phyloP scores from a whole-genome alignment of 2,797 vertebrate species.

The Schizothorax lantsangensis region DNA sequence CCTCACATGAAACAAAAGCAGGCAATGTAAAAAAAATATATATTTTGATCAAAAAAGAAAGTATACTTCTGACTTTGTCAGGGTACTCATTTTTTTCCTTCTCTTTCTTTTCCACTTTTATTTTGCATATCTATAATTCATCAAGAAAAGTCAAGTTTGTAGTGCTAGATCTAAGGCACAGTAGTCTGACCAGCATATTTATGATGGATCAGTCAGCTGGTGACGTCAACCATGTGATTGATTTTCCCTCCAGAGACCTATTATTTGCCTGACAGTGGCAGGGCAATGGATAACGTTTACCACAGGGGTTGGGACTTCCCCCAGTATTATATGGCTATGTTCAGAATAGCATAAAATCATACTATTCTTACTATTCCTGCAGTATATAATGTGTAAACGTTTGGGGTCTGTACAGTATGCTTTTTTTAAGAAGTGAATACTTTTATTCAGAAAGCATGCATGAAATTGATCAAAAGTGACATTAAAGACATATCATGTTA shows the following conservation, averaged over 20 bases:
- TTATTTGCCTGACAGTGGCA: slow-evolving; percentile 46
- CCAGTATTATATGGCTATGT: not conserved
- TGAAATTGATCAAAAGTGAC: not conserved
- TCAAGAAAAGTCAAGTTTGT: slow-evolving; percentile 64
- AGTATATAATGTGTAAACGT: not conserved
- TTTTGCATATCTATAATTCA: slow-evolving; percentile 68
- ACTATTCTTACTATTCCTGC: not conserved
- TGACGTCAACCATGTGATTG: slow-evolving; percentile 60
- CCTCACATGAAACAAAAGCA: slow-evolving; percentile 28
- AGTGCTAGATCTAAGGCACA: slow-evolving; percentile 57
- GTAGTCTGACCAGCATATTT: slow-evolving; percentile 54
- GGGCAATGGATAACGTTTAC: slow-evolving; percentile 35
- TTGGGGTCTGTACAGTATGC: not conserved
- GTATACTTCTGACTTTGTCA: slow-evolving; percentile 54
- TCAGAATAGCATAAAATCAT: not conserved
- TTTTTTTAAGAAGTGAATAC: not conserved
- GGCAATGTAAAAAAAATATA: slow-evolving; percentile 10
- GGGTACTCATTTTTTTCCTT: slow-evolving; percentile 47
- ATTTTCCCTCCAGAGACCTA: slow-evolving; percentile 50
- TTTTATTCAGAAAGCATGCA: not conserved
- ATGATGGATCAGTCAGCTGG: slow-evolving; percentile 58
- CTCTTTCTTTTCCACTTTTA: slow-evolving; percentile 46
- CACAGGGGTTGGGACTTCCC: not conserved
- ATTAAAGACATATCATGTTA: not conserved
- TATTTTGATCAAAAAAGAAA: slow-evolving; percentile 43